Percentiles rank a stretch among this genome's conserved stretches.
These are phyloP conservation scores for Ips nitidus DNA, from an alignment of 1,140 invertebrate species.

Conservation along the genomic window DNA sequence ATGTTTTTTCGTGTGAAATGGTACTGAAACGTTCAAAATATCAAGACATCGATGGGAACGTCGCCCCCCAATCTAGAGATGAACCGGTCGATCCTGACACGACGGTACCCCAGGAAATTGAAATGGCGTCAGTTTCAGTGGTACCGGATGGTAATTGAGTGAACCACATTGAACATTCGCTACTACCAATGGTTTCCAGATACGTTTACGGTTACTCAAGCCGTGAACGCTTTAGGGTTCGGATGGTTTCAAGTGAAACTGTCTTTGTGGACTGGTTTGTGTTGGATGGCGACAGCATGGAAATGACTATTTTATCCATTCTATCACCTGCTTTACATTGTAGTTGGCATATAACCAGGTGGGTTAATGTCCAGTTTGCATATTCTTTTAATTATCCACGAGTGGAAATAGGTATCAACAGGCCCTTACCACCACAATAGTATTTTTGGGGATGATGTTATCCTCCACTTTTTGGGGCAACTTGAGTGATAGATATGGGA, in stretches of 20 bases:
- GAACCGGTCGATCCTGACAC: constrained; percentile 46
- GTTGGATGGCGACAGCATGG: constrained; percentile 98
- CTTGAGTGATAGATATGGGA: constrained; percentile 90
- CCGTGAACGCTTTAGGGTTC: constrained; percentile 94
- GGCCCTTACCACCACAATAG: constrained; percentile 70
- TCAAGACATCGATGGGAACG: constrained; percentile 49
- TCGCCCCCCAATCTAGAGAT: constrained; percentile 24
- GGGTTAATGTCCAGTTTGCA: background rate
- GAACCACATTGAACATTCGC: background rate
- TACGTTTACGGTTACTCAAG: constrained; percentile 92
- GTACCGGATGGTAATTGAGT: constrained; percentile 71
- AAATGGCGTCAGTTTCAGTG: constrained; percentile 78
- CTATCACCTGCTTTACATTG: constrained; percentile 90
- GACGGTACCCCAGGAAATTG: constrained; percentile 63
- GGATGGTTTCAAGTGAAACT: constrained; percentile 94
- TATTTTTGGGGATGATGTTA: constrained; percentile 96
- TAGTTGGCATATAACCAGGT: constrained; percentile 88
- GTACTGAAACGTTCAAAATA: constrained; percentile 48
- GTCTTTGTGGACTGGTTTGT: constrained; percentile 81
- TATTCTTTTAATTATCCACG: constrained; percentile 36
- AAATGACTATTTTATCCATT: constrained; percentile 96
- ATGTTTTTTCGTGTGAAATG: constrained; percentile 40
- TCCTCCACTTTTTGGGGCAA: constrained; percentile 96
- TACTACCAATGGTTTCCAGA: constrained; percentile 59
- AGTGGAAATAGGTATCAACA: constrained; percentile 63